Conservation (phyloP, 2,888 invertebrate genomes). For the Aphelenchoides bicaudatus region DNA sequence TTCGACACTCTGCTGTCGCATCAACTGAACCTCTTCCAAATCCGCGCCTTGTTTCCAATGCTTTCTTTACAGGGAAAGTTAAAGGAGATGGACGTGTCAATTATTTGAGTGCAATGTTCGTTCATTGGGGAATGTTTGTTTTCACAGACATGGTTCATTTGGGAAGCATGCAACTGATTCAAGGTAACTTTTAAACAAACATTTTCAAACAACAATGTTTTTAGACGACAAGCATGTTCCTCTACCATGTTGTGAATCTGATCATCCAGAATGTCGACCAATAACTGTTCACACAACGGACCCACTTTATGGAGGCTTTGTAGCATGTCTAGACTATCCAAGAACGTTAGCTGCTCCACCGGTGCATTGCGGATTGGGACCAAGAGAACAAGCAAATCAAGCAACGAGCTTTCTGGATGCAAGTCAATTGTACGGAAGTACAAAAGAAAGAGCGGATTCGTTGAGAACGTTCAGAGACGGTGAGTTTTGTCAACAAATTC, state of each 20-base stretch:
- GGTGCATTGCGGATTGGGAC: constrained; percentile 51
- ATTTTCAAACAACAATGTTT: background rate
- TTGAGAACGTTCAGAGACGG: constrained; percentile 76
- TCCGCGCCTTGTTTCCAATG: constrained; percentile 33
- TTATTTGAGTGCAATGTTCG: constrained; percentile 64
- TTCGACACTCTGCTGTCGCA: too few species aligned
- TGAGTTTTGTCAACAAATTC: background rate
- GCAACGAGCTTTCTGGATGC: constrained; percentile 77
- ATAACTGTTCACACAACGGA: constrained; percentile 73
- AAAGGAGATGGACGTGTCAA: background rate
- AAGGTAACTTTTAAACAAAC: background rate
- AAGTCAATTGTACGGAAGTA: constrained; percentile 84
- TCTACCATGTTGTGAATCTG: constrained; percentile 73
- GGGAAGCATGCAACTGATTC: constrained; percentile 60
- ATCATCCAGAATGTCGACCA: constrained; percentile 78
- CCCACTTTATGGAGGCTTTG: constrained; percentile 59
- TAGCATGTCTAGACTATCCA: constrained; percentile 48
- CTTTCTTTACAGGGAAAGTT: constrained; percentile 30
- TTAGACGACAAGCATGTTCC: constrained; percentile 69
- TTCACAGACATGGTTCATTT: constrained; percentile 64
- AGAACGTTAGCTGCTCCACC: constrained; percentile 49
- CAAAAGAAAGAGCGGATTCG: constrained; percentile 74
- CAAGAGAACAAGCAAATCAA: constrained; percentile 84
- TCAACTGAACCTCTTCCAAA: too few species aligned
- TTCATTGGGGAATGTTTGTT: constrained; percentile 56